These are phyloP conservation scores for Galbula dea DNA, from an alignment of 2,113 vertebrate genomes.

Conservation along the genomic window DNA sequence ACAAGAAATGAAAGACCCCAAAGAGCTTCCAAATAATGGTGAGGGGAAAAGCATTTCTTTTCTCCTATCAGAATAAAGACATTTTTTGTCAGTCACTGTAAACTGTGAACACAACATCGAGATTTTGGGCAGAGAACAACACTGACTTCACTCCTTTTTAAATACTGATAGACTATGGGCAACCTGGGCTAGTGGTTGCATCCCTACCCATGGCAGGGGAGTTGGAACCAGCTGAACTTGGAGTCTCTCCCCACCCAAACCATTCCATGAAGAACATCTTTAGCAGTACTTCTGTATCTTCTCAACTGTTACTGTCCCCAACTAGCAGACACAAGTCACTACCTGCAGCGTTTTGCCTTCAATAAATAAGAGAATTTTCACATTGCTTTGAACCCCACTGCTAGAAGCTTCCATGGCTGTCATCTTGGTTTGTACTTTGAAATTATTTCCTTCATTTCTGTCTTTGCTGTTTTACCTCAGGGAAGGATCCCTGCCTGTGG, in stretches of 20 bases:
- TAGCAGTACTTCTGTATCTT: not conserved
- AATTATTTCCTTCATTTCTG: not conserved
- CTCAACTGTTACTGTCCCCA: not conserved
- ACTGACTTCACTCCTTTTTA: not conserved
- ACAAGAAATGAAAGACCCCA: no score
- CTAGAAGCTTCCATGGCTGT: not conserved
- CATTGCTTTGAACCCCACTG: not conserved
- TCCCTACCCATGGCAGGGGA: no score
- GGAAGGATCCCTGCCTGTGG: not conserved
- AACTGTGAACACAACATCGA: not conserved
- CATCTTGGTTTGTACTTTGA: not conserved
- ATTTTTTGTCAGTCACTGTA: not conserved
- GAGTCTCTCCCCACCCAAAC: no score
- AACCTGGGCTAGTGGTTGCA: no score
- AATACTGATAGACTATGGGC: no score
- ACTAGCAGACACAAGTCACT: not conserved
- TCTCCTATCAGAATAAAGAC: not conserved
- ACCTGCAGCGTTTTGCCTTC: not conserved
- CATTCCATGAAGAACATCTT: not conserved
- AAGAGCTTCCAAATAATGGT: no score
- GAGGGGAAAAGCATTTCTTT: not conserved
- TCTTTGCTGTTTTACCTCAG: not conserved
- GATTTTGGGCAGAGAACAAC: not conserved
- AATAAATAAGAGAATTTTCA: not conserved
- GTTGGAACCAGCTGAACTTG: no score